Evolutionary conservation across 2,797 vertebrate genomes (phyloP), one percentile per base, ranked within the genome.

Genomic region (Paratrypauchen microcephalus): DNA sequence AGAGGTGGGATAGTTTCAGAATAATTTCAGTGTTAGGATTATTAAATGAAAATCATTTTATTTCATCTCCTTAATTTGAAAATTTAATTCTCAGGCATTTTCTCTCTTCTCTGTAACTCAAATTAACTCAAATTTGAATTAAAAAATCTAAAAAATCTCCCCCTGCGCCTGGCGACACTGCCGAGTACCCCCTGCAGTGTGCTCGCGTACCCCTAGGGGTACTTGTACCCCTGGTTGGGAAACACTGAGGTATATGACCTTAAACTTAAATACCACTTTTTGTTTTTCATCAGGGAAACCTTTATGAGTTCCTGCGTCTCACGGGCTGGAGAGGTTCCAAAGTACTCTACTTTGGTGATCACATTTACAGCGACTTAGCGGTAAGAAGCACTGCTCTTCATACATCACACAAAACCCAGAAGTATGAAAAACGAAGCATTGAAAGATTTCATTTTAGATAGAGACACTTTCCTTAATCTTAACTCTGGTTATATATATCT

Each of bases 341-440:
- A 85, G 98, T 99, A 75, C 93, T 99, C 56, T 99, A 99, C 91
- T 99, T 99, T 45, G 97, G 98, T 70, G 98, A 99, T 89, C 98
- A 99, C 81, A 99, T 99, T 89, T 99, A 99, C 92, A 99, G 98
- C 66, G 98, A 99, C 88, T 89, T 99, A 89, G 98, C 98, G 80
- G 98, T 99, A 92, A 96, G 92, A 45, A 72, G 61, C 69, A 48
- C 19, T 65, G 63, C 45, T 50, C 63, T 50, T 32, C 8, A 19
- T 73, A 63, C n/a, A 71, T 60, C 18, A 24, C 54, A 71, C 21
- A 48, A 68, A 62, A 63, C 21, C 6, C 24, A 61, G 54, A 58
- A 5, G 11, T 56, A 60, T 66, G 24, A 74, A 62, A 56, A 56
- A 67, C n/a, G 30, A 52, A 70, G n/a, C 39, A 48, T 56, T 73